phyloP scores from a whole-genome alignment of 2,888 invertebrate genomes.

The Drosophila anomalata region DNA sequence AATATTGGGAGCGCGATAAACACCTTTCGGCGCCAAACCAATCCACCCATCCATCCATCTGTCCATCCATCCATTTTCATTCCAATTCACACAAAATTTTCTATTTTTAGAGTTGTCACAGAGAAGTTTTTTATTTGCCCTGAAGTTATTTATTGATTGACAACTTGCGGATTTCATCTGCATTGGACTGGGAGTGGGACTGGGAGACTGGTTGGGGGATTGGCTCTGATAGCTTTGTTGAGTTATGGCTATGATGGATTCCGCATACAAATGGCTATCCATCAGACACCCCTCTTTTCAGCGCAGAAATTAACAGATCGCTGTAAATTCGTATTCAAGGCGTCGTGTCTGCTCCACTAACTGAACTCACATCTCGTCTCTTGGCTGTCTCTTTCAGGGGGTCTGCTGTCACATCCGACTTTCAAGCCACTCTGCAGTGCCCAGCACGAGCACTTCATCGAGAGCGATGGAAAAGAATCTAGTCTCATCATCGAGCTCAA shows the following conservation, averaged over 20 bases:
- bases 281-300: slow-evolving; percentile 11
- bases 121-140: slow-evolving; percentile 15
- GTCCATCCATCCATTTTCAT: slow-evolving; percentile 14
- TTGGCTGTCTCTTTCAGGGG: slow-evolving; percentile 69
- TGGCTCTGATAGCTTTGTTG: slow-evolving; percentile 1
- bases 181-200: neutral
- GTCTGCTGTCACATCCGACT: slow-evolving; percentile 77
- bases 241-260: slow-evolving; percentile 26
- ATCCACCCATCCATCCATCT: slow-evolving; percentile 4
- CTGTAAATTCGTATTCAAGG: slow-evolving; percentile 46
- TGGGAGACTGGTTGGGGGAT: neutral
- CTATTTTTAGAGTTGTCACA: slow-evolving; percentile 42
- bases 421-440: slow-evolving; percentile 82
- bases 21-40: slow-evolving; percentile 16
- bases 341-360: slow-evolving; percentile 25
- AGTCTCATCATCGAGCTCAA: slow-evolving; percentile 83
- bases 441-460: slow-evolving; percentile 82
- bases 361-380: neutral
- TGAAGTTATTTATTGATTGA: slow-evolving; percentile 45
- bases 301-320: slow-evolving; percentile 47
- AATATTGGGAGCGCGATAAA: slow-evolving; percentile 9
- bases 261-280: slow-evolving; percentile 10
- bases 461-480: slow-evolving; percentile 83
- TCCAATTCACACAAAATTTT: slow-evolving; percentile 39
- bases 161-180: slow-evolving; percentile 33